phyloP scores from a whole-genome alignment of 2,888 invertebrate species.

The Archips xylosteana region DNA sequence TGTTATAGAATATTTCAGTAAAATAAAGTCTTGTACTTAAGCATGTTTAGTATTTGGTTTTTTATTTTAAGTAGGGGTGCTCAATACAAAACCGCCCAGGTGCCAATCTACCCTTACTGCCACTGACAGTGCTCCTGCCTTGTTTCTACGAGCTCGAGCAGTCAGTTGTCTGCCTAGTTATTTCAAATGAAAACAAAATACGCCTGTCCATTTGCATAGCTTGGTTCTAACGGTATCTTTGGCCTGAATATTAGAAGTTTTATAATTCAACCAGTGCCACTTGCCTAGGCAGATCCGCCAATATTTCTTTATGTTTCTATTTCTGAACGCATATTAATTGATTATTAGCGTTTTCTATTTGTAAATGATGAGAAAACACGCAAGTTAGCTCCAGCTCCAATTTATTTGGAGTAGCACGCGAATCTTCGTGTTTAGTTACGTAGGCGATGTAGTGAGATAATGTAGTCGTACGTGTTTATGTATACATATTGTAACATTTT shows the following conservation, averaged over 20 bases:
- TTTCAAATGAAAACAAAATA: too few relatives aligned
- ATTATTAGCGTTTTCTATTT: slow-evolving; percentile 8
- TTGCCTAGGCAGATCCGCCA: slow-evolving; percentile 1
- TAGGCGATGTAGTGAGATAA: neutral
- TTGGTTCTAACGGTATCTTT: neutral
- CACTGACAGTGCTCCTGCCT: too few relatives aligned
- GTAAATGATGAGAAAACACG: neutral
- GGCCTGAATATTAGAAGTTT: neutral
- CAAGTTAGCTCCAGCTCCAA: neutral
- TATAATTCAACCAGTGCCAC: neutral
- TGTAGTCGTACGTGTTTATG: neutral
- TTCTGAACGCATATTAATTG: slow-evolving; percentile 6
- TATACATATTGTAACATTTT: too few relatives aligned
- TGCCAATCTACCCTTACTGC: too few relatives aligned
- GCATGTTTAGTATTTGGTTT: too few relatives aligned
- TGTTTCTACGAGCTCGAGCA: neutral
- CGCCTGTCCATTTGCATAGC: neutral
- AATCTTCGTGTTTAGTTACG: neutral
- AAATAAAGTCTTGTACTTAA: too few relatives aligned
- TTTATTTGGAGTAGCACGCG: neutral
- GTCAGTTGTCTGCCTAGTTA: neutral
- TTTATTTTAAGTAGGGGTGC: too few relatives aligned
- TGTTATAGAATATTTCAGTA: too few relatives aligned
- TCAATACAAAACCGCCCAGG: too few relatives aligned
- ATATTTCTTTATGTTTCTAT: slow-evolving; percentile 3